phyloP scores from a whole-genome alignment of 2,888 invertebrate species.

The Polyommatus iphigenia region DNA sequence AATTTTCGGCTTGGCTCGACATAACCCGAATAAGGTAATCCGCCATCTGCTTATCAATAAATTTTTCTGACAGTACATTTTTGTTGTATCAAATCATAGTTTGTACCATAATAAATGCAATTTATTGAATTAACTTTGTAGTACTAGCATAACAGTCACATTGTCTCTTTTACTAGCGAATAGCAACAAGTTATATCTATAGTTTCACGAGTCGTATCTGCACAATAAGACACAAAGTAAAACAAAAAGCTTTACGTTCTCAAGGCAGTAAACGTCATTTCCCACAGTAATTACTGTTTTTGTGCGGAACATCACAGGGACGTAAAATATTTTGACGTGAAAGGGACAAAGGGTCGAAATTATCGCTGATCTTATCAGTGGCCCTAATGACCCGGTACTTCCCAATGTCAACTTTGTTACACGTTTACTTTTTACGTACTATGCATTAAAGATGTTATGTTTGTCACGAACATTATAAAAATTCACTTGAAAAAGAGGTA shows the following conservation, averaged over 20 bases:
- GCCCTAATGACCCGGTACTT: slow-evolving; percentile 62
- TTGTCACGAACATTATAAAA: background rate
- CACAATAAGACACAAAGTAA: slow-evolving; percentile 12
- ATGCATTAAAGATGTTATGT: background rate
- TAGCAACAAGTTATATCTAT: background rate
- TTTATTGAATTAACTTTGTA: background rate
- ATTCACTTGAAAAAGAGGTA: too few species aligned
- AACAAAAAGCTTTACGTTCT: slow-evolving; percentile 16
- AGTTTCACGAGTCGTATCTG: background rate
- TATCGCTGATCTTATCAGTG: slow-evolving; percentile 67
- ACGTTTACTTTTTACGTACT: background rate
- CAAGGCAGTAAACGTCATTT: slow-evolving; percentile 32
- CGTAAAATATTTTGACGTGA: slow-evolving; percentile 76
- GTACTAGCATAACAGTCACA: background rate
- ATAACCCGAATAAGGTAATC: too few species aligned
- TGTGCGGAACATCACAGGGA: slow-evolving; percentile 56
- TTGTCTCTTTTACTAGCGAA: background rate
- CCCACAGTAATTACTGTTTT: slow-evolving; percentile 43
- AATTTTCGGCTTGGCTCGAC: too few species aligned
- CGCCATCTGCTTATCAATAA: too few species aligned
- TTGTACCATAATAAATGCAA: background rate
- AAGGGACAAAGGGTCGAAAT: slow-evolving; percentile 68
- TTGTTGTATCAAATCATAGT: background rate
- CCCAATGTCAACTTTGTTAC: slow-evolving; percentile 16
- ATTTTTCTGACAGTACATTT: background rate